Conservation (phyloP, 2,113 vertebrate genomes). For the Cyprinodon variegatus region DNA sequence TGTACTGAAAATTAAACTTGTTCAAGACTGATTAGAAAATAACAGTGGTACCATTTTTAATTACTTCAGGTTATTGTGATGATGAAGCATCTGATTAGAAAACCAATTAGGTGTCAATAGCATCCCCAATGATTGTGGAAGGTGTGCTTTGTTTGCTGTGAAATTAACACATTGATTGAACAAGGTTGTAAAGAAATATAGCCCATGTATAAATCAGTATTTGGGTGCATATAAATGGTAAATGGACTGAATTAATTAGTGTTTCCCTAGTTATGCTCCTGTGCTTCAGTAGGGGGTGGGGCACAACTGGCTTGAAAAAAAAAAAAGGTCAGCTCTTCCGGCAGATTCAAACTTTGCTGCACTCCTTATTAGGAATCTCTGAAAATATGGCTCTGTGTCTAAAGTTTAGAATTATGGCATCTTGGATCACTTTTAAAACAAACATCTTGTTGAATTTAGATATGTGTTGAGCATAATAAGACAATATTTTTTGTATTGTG, state of each 20-base stretch:
- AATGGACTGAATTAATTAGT: too few species aligned
- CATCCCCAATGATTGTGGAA: constrained; percentile 54
- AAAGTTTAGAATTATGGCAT: background rate
- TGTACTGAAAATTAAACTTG: constrained; percentile 53
- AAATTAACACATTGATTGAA: constrained; percentile 61
- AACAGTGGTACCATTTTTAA: constrained; percentile 51
- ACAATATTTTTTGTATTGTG: background rate
- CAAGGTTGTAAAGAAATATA: constrained; percentile 31
- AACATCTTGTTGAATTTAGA: background rate
- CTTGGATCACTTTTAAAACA: background rate
- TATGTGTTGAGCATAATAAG: background rate
- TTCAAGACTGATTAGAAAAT: constrained; percentile 58
- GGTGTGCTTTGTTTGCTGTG: constrained; percentile 33
- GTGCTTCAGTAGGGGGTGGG: too few species aligned
- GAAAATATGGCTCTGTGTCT: too few species aligned
- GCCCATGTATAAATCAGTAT: constrained; percentile 13
- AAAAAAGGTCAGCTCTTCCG: too few species aligned
- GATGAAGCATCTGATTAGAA: constrained; percentile 61
- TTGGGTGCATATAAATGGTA: background rate
- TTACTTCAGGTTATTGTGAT: constrained; percentile 65
- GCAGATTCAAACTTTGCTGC: too few species aligned
- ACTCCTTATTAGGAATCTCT: too few species aligned
- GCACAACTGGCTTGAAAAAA: too few species aligned
- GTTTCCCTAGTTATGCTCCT: too few species aligned
- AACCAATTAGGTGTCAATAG: constrained; percentile 56